Evolutionary conservation across 2,888 invertebrate species (phyloP), one percentile per base, ranked within the genome.

Genomic region (Gymnoscelis rufifasciata): DNA sequence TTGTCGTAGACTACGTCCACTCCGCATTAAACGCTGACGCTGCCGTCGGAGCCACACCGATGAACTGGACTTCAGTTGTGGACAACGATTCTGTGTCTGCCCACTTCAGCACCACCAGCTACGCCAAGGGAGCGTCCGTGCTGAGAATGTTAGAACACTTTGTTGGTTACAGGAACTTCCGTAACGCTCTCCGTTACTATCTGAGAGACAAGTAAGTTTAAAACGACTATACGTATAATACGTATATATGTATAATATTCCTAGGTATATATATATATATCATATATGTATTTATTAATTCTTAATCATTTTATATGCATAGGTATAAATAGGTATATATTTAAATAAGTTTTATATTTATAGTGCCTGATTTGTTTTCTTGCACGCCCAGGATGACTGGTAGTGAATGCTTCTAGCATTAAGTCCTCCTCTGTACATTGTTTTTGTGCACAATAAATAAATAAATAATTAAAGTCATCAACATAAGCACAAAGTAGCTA

Each of bases 1-100:
- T 94, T 57, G 89, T 94, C 0, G 81, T 92, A 0, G 91, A 92
- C 44, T 91, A 93, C 62, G 72, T 94, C 0, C 95, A 95, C 51
- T 78, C 83, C 1, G 93, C 92, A 7, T 81, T 94, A 29, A 74
- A 65, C 7, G 76, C 75, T 49, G 94, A 94, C 50, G 84, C 92
- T 10, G 74, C 84, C 0, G 59, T 68, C 0, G 59, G 64, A 0
- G 81, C 78, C 1, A 74, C 69, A 3, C 74, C 88, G 1, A 88
- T 88, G 59, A 82, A 83, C 45, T 90, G 90, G 42, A 88, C 90
- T 42, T 83, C 90, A 0, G 87, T 95, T 51, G 89, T 79, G 0
- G 68, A 82, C 47, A 73, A 75, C 12, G 72, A 83, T 1, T 91
- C 92, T 0, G 87, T 93, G 7, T 67, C 74, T 2, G 73, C 81